A percentile compares a stretch with the other conserved stretches of the same genome.
Conservation (phyloP, 1,140 invertebrate genomes). For the Pomacea maculata region DNA sequence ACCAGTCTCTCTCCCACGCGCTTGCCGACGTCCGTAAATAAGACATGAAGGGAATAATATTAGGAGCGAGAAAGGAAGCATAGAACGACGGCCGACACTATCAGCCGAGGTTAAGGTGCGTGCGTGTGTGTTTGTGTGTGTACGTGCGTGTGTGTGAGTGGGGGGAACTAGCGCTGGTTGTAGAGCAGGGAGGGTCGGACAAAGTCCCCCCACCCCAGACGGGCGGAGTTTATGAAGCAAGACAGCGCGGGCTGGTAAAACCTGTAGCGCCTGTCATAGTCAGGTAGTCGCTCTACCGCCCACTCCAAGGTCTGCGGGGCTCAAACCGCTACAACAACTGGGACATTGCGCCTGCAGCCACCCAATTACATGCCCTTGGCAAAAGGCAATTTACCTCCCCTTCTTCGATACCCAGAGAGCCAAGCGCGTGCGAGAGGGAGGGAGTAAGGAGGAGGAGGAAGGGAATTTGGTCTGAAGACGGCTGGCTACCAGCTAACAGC, state of each 20-base stretch:
- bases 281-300: not conserved
- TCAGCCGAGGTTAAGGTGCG: not conserved
- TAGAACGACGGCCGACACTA: not conserved
- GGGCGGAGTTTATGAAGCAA: not conserved
- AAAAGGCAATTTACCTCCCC: too few relatives aligned
- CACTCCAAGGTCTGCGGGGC: not conserved
- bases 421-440: too few relatives aligned
- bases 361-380: not conserved
- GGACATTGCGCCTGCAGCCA: not conserved
- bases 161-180: not conserved
- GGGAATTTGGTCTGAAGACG: too few relatives aligned
- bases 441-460: too few relatives aligned
- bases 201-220: not conserved
- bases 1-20: too few relatives aligned
- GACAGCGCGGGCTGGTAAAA: not conserved
- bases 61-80: not conserved
- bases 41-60: too few relatives aligned
- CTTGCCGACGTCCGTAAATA: too few relatives aligned
- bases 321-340: too few relatives aligned
- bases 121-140: not conserved
- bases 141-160: conserved; percentile 1
- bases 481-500: too few relatives aligned
- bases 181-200: not conserved
- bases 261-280: not conserved
- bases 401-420: too few relatives aligned